These are phyloP conservation scores for Aphelenchoides besseyi DNA, from an alignment of 1,140 invertebrate genomes.

Conservation along the genomic window DNA sequence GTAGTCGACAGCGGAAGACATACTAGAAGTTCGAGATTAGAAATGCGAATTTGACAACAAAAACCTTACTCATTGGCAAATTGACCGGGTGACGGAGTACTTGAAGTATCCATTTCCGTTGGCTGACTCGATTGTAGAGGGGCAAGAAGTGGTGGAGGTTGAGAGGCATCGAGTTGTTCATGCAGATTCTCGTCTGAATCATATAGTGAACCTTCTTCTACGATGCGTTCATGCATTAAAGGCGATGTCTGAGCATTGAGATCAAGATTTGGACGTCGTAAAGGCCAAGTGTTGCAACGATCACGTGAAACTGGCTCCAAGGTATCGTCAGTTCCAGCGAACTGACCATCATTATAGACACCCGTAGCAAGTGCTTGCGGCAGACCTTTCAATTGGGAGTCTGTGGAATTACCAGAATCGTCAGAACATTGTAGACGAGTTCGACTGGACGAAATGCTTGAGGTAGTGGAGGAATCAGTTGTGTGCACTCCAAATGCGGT, in stretches of 20 bases:
- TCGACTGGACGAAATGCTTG: constrained; percentile 3
- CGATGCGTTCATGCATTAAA: constrained; percentile 76
- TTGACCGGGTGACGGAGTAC: not conserved
- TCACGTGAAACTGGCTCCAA: constrained; percentile 68
- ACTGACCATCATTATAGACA: not conserved
- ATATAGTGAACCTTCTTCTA: constrained; percentile 67
- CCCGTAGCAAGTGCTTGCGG: not conserved
- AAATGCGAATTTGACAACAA: not conserved
- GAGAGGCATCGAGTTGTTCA: not conserved
- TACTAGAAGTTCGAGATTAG: not conserved
- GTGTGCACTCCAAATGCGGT: not conserved
- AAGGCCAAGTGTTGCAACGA: constrained; percentile 93
- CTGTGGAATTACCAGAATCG: not conserved
- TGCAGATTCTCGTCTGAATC: not conserved
- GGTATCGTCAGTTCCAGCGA: not conserved
- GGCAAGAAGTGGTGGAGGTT: not conserved
- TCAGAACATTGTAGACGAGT: constrained; percentile 7
- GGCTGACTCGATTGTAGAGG: not conserved
- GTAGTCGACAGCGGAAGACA: not conserved
- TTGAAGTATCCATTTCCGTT: not conserved
- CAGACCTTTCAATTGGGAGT: not conserved
- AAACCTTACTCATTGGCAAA: not conserved
- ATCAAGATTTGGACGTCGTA: constrained; percentile 67
- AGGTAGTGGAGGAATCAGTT: constrained; percentile 14
- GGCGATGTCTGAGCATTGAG: constrained; percentile 43